phyloP scores from a whole-genome alignment of 2,113 vertebrate species.

The Hippolais icterina region DNA sequence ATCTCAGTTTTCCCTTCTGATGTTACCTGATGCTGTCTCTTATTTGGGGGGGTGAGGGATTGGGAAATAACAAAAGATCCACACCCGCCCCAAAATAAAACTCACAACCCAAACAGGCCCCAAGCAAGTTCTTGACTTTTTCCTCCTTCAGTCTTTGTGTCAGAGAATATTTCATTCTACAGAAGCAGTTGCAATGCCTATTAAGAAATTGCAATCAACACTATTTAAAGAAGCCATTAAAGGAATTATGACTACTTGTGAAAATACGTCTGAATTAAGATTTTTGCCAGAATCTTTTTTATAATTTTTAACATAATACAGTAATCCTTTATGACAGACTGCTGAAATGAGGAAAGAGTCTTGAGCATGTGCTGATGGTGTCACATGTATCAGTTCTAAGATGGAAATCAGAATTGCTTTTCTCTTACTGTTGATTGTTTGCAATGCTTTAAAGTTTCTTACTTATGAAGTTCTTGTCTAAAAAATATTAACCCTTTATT shows the following conservation, averaged over 20 bases:
- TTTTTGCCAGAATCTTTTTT: neutral
- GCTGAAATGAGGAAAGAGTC: neutral
- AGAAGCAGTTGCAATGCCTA: neutral
- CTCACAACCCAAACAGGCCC: neutral
- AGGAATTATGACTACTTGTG: neutral
- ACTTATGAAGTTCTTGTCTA: neutral
- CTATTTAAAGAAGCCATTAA: neutral
- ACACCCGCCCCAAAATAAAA: neutral
- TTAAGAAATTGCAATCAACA: neutral
- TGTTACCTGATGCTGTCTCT: neutral
- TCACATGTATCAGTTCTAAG: neutral
- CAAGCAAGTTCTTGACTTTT: neutral
- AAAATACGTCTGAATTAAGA: neutral
- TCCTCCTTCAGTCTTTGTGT: neutral
- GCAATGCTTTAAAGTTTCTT: neutral
- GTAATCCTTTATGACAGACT: neutral
- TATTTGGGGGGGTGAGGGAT: neutral
- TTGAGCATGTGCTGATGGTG: neutral
- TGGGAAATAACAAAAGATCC: neutral
- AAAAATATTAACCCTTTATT: slow-evolving; percentile 41
- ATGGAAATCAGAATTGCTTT: neutral
- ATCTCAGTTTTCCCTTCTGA: neutral
- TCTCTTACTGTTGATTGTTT: neutral
- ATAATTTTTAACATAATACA: neutral
- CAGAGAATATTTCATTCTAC: neutral